A percentile compares a stretch with the other conserved stretches of the same genome.
These are phyloP conservation scores for Carduelis carduelis DNA, from an alignment of 2,797 vertebrate genomes.

Conservation along the genomic window DNA sequence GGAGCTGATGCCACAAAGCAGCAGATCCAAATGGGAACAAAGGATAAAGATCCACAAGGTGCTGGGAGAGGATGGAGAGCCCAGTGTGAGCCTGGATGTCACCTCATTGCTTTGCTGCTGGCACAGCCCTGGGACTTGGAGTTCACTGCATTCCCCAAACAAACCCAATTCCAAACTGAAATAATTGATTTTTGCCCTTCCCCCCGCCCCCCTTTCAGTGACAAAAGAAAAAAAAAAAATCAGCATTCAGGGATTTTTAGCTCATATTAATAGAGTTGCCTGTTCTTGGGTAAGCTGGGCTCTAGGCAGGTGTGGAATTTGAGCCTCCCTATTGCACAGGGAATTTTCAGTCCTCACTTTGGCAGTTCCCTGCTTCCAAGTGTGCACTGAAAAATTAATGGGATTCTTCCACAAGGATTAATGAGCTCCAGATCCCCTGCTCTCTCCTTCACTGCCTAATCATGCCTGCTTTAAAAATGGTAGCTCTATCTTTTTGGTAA, in stretches of 20 bases:
- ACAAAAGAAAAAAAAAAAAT: background rate
- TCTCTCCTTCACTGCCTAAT: background rate
- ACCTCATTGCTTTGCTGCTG: background rate
- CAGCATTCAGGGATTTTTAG: background rate
- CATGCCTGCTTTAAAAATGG: background rate
- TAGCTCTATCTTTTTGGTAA: background rate
- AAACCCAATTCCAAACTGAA: background rate
- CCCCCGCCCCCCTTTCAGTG: background rate
- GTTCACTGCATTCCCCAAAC: background rate
- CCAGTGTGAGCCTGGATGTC: background rate
- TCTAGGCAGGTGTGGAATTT: background rate
- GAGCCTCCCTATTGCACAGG: background rate
- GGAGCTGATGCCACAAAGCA: background rate
- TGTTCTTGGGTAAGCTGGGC: background rate
- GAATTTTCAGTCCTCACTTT: background rate
- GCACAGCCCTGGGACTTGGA: rapidly evolving
- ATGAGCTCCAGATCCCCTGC: background rate
- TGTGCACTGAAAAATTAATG: slow-evolving; percentile 30
- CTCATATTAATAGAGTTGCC: background rate
- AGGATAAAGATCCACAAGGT: background rate
- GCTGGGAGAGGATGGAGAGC: background rate
- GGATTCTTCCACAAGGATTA: background rate
- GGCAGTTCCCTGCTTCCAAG: background rate
- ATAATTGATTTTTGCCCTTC: background rate
- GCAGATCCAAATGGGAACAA: background rate